Evolutionary conservation across 2,797 vertebrate genomes (phyloP), one percentile per base, ranked within the genome.

Genomic region (Cyclura pinguis): DNA sequence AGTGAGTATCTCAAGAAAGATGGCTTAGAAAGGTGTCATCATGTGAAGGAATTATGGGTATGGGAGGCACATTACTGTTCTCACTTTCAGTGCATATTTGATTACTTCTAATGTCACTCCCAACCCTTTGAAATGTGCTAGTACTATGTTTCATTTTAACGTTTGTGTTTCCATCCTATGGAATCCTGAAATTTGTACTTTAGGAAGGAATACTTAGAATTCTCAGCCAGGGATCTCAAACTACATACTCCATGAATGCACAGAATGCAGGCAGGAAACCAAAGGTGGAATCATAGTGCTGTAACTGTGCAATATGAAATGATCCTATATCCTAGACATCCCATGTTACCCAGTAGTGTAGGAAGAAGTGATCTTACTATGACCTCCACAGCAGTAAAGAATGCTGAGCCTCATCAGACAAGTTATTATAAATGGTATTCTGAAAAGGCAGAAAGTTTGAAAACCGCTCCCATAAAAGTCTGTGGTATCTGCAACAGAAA

Each of bases 401-500:
- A 0, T 80, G 29, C 14, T 57, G 27, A 47, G 38, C 38, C 22
- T 59, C 38, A 57, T 64, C 20, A 90, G 50, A 59, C 29, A 67
- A 24, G 32, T 29, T 20, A 62, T 29, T 74, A 6, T 50, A 55
- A 67, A 80, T 59, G 29, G 38, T 50, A 20, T 29, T 81, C 57
- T 62, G 52, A 47, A 27, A 50, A 86, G 57, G 47, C 27, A 42
- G 32, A 84, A 82, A 80, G 50, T 14, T 22, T 67, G 9, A 69
- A 84, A 76, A 52, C 4, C 24, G 9, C n/a, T 35, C 14, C 57
- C 7, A 3, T 87, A 47, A 76, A 90, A n/a, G 27, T 83, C 47
- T 87, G 80, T 91, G 80, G 72, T n/a, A 84, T 83, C 72, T 77
- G 67, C 27, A 18, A 62, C 6, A 42, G 38, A 84, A 47, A 84